Percentiles rank a stretch among this genome's conserved stretches.
Evolutionary conservation across 1,140 invertebrate species (phyloP).

Genomic region (Anastrepha ludens): DNA sequence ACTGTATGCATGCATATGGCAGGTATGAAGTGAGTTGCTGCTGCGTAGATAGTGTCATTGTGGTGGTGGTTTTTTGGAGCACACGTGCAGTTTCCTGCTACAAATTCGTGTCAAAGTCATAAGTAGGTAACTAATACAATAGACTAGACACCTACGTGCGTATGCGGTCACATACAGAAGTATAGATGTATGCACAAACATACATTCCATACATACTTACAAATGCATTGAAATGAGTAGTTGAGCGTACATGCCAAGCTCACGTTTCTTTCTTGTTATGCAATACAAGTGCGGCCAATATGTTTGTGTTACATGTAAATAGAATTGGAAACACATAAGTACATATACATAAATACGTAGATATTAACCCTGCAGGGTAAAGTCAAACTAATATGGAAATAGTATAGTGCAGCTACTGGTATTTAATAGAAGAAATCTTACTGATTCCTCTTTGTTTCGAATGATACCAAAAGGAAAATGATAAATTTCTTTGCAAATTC

Average conservation of each 20-base stretch:
- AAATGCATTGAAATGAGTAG: background rate
- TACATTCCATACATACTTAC: too few relatives aligned
- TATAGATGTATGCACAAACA: background rate
- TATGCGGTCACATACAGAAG: background rate
- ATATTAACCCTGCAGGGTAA: too few relatives aligned
- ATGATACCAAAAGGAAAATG: too few relatives aligned
- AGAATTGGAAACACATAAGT: background rate
- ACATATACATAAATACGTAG: background rate
- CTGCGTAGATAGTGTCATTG: background rate
- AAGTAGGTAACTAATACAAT: background rate
- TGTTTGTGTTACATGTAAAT: background rate
- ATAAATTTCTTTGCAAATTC: too few relatives aligned
- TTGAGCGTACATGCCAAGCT: background rate
- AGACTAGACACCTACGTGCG: background rate
- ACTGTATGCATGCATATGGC: background rate
- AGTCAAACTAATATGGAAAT: too few relatives aligned
- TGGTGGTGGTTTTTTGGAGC: background rate
- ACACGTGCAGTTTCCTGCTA: constrained; percentile 40
- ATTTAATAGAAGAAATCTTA: too few relatives aligned
- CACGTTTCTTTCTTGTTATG: background rate
- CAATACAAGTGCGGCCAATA: background rate
- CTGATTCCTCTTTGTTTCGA: too few relatives aligned
- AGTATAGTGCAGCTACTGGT: too few relatives aligned
- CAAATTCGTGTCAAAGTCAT: constrained; percentile 32
- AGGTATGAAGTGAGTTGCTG: background rate